phyloP scores from a whole-genome alignment of 2,797 vertebrate genomes.

The Microctenopoma steveboyesi region DNA sequence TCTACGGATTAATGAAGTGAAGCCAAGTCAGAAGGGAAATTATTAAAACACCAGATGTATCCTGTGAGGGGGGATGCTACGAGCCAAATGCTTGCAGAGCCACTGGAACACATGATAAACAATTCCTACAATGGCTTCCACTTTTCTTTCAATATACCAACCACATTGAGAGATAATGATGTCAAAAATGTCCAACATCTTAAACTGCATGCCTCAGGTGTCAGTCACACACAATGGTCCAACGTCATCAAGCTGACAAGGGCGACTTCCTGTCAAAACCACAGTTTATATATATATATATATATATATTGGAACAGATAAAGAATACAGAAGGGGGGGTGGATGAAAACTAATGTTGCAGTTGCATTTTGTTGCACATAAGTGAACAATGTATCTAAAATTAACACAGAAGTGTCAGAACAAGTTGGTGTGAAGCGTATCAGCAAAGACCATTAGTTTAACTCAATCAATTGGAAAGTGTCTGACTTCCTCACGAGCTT shows the following conservation, averaged over 20 bases:
- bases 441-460: neutral
- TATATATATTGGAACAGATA: neutral
- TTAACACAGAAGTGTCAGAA: neutral
- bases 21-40: neutral
- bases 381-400: neutral
- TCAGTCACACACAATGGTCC: neutral
- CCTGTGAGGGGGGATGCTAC: neutral
- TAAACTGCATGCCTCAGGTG: neutral
- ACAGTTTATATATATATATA: neutral
- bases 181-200: neutral
- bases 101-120: neutral
- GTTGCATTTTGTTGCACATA: neutral
- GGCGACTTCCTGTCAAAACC: conserved; percentile 14
- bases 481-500: no score
- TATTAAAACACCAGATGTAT: neutral
- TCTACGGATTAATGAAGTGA: neutral
- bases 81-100: neutral
- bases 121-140: neutral
- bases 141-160: neutral
- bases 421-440: neutral
- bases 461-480: neutral
- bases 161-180: conserved; percentile 10
- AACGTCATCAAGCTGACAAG: neutral
- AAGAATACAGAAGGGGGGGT: neutral
- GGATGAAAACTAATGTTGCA: neutral